Evolutionary conservation across 2,888 invertebrate genomes (phyloP), one percentile per base, ranked within the genome.

Genomic region (Pachydiplax longipennis): DNA sequence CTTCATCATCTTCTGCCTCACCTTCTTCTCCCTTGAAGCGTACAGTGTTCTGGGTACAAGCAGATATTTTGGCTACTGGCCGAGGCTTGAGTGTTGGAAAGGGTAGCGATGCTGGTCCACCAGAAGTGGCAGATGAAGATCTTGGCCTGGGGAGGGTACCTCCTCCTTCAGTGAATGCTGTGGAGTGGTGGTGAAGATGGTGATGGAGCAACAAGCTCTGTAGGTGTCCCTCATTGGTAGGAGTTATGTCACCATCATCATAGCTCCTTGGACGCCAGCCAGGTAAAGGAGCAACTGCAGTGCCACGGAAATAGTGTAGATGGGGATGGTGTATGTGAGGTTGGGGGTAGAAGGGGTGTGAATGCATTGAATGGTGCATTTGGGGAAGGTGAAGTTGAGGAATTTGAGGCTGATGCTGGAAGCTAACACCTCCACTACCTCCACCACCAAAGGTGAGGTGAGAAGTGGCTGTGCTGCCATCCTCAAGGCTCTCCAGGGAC

Each of bases 161-260:
- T 2, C 97, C 97, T 0, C 97, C 97, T 92, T 97, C 97, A 92
- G 94, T 93, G 91, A 94, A 94, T 58, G 91, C 91, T 25, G 90
- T 83, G 22, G 91, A 91, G 81, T 93, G 92, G 90, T 93, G 93
- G 73, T 93, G 91, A 25, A 87, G 92, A 91, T 90, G 93, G 92
- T n/a, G 94, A 94, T 40, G 95, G 94, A 82, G 65, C 18, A 82
- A 48, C 53, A 90, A 61, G 44, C 40, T 65, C 81, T 90, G 90
- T 73, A 90, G 81, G 53, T 73, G 80, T 25, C 82, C 91, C 94
- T 98, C 98, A 93, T 98, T 98, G 83, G 98, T 98, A 22, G 97
- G 97, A 58, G 98, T 98, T 92, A 98, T 97, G 94, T 98, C 98
- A 31, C 98, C 98, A 93, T 98, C 98, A 93, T 98, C 98, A 93